Evolutionary conservation across 2,113 vertebrate genomes (phyloP).

Genomic region (Dissostichus mawsoni): DNA sequence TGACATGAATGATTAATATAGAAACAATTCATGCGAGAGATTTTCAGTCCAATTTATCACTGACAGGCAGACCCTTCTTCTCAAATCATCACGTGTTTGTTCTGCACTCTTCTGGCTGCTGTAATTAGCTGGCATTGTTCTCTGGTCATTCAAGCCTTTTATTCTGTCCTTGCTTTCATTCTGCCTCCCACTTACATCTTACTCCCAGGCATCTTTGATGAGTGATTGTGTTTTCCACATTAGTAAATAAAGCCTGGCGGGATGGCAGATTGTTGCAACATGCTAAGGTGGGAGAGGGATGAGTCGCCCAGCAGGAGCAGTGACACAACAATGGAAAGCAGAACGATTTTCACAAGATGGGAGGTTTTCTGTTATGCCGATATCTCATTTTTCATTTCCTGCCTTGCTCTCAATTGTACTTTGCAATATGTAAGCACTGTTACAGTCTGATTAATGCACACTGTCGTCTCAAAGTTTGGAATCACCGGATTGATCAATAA

Average conservation of each 20-base stretch:
- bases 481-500: not conserved
- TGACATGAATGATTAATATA: conserved; percentile 40
- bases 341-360: conserved; percentile 9
- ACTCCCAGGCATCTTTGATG: conserved; percentile 71
- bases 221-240: conserved; percentile 72
- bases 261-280: conserved; percentile 57
- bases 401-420: conserved; percentile 26
- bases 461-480: not conserved
- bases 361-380: conserved; percentile 11
- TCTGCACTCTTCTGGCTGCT: conserved; percentile 44
- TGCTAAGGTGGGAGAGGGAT: conserved; percentile 51
- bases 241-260: conserved; percentile 68
- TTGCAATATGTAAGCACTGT: conserved; percentile 24
- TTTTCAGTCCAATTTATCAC: conserved; percentile 55
- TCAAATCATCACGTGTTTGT: conserved; percentile 60
- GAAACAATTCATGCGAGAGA: conserved; percentile 30
- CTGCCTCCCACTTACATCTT: conserved; percentile 66
- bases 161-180: conserved; percentile 69
- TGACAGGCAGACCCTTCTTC: conserved; percentile 52
- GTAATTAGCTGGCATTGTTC: conserved; percentile 73
- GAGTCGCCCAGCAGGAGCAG: conserved; percentile 47
- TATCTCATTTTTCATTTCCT: conserved; percentile 24
- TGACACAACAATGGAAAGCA: conserved; percentile 4
- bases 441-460: conserved; percentile 13
- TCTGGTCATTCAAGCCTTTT: conserved; percentile 54